phyloP scores from a whole-genome alignment of 2,113 vertebrate species.

The Scolopax mira region DNA sequence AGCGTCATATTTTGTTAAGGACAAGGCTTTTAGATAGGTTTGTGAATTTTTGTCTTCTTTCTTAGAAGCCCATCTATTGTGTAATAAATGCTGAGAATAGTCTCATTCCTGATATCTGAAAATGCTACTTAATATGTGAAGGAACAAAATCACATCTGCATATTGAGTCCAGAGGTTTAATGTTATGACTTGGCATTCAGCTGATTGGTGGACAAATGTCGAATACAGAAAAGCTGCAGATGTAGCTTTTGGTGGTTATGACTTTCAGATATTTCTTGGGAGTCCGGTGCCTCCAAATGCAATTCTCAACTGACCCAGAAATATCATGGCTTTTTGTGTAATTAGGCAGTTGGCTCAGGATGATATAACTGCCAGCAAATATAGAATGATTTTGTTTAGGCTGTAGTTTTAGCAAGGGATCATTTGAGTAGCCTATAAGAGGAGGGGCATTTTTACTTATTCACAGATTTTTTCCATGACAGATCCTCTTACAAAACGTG shows the following conservation, averaged over 20 bases:
- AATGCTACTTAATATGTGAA: background rate
- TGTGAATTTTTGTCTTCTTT: background rate
- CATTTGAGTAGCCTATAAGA: background rate
- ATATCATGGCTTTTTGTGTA: conserved; percentile 29
- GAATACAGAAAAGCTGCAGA: conserved; percentile 51
- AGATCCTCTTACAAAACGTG: background rate
- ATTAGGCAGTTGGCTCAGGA: conserved; percentile 8
- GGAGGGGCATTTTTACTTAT: background rate
- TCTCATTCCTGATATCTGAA: background rate
- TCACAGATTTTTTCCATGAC: background rate
- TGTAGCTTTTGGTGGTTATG: conserved; percentile 13
- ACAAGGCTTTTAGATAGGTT: background rate
- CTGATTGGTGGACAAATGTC: conserved; percentile 46
- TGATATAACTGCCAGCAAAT: background rate
- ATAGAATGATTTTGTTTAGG: background rate
- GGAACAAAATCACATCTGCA: conserved; percentile 31
- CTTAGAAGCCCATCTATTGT: background rate
- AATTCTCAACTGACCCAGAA: conserved; percentile 52
- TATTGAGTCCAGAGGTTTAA: conserved; percentile 28
- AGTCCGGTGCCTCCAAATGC: conserved; percentile 28
- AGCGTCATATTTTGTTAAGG: background rate
- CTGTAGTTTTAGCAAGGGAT: background rate
- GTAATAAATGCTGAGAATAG: background rate
- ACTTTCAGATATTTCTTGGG: conserved; percentile 13
- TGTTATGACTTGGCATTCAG: conserved; percentile 41